Base-by-base conservation (phyloP, 2,888 invertebrate species). In the Caenorhabditis japonica region DNA sequence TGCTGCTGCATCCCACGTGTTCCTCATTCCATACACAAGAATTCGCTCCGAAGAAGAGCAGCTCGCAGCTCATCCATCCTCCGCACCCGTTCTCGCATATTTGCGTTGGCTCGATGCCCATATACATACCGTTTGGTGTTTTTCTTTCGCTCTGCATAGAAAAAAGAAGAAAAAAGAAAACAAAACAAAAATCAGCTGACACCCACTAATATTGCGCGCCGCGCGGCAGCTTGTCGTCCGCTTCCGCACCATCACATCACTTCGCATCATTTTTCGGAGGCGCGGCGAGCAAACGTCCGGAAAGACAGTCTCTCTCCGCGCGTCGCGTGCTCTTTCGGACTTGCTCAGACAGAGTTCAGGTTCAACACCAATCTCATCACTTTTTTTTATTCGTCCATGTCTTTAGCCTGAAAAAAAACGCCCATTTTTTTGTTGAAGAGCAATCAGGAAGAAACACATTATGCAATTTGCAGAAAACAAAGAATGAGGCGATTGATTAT, bases 31-130 rank as follows among this genome's bases (percentile, higher is more conserved):
- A 21, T 52, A 23, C 49, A 8, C 13, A 19, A 53, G 15, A 60
- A 53, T 30, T 10, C 30, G 10, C 53, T 47, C 55, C 47, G 38
- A 27, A 52, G 19, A 64, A 60, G 53, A 64, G 46, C 34, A 56
- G 64, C 64, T 64, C 49, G 56, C 41, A 46, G n/a, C 49, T 13
- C 34, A 17, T 12, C 12, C 33, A 41, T 10, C 15, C 19, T 17
- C 49, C 3, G 12, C 55, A 47, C 27, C 38, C 46, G 19, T 46
- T 21, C 17, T 51, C 25, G 39, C 17, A n/a, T 69, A 39, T 69
- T 69, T 59, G 60, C 69, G 60, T 69, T 69, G 69, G 69, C 69
- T 46, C 53, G 59, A 59, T 69, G 69, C 69, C 69, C 60, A 69
- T 60, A 56, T 62, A 52, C 47, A 10, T 10, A 7, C 10, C 30